These are phyloP conservation scores for Copidosoma aretas DNA, from an alignment of 2,888 invertebrate species.

Conservation along the genomic window DNA sequence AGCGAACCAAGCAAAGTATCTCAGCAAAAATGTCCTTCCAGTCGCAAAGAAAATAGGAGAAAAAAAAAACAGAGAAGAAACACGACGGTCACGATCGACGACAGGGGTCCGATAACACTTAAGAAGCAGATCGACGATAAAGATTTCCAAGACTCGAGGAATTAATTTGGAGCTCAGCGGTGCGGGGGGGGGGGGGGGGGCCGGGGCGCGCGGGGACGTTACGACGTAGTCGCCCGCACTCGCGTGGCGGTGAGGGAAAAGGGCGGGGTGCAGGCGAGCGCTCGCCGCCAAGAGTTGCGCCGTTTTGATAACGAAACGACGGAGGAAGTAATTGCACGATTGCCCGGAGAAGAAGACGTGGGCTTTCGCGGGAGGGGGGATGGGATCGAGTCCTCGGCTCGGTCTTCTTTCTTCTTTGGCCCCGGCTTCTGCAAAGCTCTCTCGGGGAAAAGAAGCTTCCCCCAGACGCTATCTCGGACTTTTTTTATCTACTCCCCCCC, in stretches of 20 bases:
- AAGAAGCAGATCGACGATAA: conserved; percentile 14
- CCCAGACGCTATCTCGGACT: conserved; percentile 18
- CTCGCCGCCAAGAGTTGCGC: conserved; percentile 40
- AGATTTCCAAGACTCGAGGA: conserved; percentile 11
- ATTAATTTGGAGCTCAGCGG: conserved; percentile 19
- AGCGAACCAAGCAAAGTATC: neutral
- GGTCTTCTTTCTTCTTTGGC: conserved; percentile 11
- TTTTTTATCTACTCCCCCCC: conserved; percentile 18
- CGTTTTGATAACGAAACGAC: conserved; percentile 50
- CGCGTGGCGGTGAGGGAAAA: neutral
- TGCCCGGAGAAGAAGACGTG: conserved; percentile 33
- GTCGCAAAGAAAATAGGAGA: neutral
- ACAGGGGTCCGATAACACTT: conserved; percentile 6
- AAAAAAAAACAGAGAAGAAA: no score
- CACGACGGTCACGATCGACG: neutral
- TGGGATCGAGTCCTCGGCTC: neutral
- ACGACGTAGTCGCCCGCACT: neutral
- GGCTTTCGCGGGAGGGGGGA: neutral
- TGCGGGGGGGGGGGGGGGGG: neutral
- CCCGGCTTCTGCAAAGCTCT: neutral
- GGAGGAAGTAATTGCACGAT: conserved; percentile 47
- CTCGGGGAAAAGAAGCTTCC: conserved; percentile 11
- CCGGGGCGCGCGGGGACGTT: neutral
- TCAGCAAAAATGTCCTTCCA: neutral
- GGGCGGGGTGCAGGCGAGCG: no score